These are phyloP conservation scores for Furcula furcula DNA, from an alignment of 2,888 invertebrate species.

Conservation along the genomic window DNA sequence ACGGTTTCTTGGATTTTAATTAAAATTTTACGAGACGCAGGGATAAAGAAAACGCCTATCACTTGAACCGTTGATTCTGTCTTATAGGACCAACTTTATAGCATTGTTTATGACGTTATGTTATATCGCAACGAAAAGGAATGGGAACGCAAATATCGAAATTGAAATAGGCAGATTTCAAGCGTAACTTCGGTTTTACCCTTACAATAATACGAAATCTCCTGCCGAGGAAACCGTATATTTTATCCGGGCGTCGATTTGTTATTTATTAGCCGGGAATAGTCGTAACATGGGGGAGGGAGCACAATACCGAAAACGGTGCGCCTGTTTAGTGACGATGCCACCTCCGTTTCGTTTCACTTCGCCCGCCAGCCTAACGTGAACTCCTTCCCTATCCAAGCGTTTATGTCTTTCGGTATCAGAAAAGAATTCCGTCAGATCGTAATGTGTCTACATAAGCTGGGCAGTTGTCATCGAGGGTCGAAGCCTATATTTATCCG, in stretches of 20 bases:
- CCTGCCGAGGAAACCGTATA: conserved; percentile 66
- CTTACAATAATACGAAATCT: conserved; percentile 59
- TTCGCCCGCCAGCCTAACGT: conserved; percentile 49
- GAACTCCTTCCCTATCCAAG: conserved; percentile 52
- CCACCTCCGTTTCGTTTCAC: conserved; percentile 65
- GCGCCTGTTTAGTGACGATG: conserved; percentile 74
- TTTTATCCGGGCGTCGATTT: conserved; percentile 78
- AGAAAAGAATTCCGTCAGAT: conserved; percentile 40
- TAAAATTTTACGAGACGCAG: conserved; percentile 71
- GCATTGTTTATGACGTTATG: conserved; percentile 38
- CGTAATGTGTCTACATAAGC: conserved; percentile 47
- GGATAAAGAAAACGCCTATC: conserved; percentile 64
- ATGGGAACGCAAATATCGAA: conserved; percentile 33
- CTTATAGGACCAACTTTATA: conserved; percentile 51
- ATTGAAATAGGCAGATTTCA: conserved; percentile 53
- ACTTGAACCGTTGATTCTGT: conserved; percentile 42
- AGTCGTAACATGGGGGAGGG: conserved; percentile 73
- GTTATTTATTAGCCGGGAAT: conserved; percentile 80
- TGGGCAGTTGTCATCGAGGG: conserved; percentile 52
- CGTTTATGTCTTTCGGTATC: conserved; percentile 34
- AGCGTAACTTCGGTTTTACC: conserved; percentile 50
- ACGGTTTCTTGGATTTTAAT: conserved; percentile 73
- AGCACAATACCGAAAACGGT: conserved; percentile 74
- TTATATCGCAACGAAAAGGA: conserved; percentile 28
- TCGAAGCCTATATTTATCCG: conserved; percentile 63